phyloP scores from a whole-genome alignment of 2,113 vertebrate species.

The Seriola quinqueradiata region DNA sequence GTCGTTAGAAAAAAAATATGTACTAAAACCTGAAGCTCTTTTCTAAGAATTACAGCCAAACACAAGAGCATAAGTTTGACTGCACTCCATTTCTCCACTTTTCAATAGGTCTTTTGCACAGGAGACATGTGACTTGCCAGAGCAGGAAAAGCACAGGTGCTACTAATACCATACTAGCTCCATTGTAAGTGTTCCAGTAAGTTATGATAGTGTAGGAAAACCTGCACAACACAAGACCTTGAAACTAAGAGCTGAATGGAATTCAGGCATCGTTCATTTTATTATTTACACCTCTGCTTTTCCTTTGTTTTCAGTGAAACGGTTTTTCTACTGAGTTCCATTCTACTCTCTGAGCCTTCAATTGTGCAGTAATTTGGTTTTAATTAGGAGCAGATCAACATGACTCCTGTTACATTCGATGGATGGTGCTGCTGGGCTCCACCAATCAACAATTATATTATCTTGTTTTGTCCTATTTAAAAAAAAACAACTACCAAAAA shows the following conservation, averaged over 20 bases:
- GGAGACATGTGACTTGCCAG: background rate
- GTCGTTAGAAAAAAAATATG: background rate
- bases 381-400: conserved; percentile 68
- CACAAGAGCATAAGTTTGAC: background rate
- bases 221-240: background rate
- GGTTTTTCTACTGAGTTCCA: background rate
- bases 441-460: conserved; percentile 73
- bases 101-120: background rate
- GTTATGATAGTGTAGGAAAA: background rate
- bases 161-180: background rate
- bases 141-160: background rate
- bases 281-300: conserved; percentile 5
- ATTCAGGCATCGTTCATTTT: background rate
- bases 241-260: conserved; percentile 5
- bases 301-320: background rate
- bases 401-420: conserved; percentile 62
- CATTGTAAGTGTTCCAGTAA: background rate
- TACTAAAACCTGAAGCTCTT: too few relatives aligned
- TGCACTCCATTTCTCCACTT: too few relatives aligned
- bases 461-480: conserved; percentile 68
- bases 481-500: conserved; percentile 61
- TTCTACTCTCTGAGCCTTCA: conserved; percentile 27
- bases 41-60: too few relatives aligned
- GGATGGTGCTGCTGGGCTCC: conserved; percentile 59
- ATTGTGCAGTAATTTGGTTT: conserved; percentile 56